Base-by-base conservation (phyloP, 2,797 vertebrate species). In the Neosilurus hyrtlii region DNA sequence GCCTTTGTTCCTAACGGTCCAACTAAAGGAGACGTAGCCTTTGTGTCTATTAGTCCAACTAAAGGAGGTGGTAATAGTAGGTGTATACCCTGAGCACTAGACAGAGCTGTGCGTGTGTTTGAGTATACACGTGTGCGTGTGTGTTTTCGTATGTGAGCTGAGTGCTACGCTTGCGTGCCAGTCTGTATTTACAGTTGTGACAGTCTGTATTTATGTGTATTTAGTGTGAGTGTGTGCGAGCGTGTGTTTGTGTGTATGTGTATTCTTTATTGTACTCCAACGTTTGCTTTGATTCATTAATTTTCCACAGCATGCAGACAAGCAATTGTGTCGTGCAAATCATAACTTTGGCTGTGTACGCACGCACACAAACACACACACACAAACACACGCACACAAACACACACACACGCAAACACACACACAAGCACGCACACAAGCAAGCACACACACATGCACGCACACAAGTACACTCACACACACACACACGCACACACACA, bases 321-420 rank as follows among this genome's bases (percentile, higher is more conserved):
- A 87, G 56, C 70, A 61, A 26, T 75, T 24, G 66, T 77, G 74
- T 78, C 73, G 24, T 79, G 86, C 61, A 75, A 75, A 67, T 37
- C 65, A 51, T 49, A 37, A 66, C 62, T 63, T 61, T 26, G n/a
- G 9, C 63, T 9, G 43, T 52, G 57, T 62, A 57, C n/a, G 79
- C 79, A 80, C 56, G 72, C 71, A 59, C 5, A 52, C 30, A 68
- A 63, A 68, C 51, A 77, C 62, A 71, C 62, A 74, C 83, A 83
- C 73, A 80, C 82, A 73, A 79, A 79, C 82, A 85, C 79, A 80
- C 82, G 61, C 54, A 80, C 78, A 72, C 66, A 71, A 89, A 37
- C 65, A 37, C 30, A 37, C 26, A 66, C 61, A 63, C 61, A 10
- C 61, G 16, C 62, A 30, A 24, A 30, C 26, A 30, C 63, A 30